These are phyloP conservation scores for Danaus chrysippus DNA, from an alignment of 2,888 invertebrate species.

Conservation along the genomic window DNA sequence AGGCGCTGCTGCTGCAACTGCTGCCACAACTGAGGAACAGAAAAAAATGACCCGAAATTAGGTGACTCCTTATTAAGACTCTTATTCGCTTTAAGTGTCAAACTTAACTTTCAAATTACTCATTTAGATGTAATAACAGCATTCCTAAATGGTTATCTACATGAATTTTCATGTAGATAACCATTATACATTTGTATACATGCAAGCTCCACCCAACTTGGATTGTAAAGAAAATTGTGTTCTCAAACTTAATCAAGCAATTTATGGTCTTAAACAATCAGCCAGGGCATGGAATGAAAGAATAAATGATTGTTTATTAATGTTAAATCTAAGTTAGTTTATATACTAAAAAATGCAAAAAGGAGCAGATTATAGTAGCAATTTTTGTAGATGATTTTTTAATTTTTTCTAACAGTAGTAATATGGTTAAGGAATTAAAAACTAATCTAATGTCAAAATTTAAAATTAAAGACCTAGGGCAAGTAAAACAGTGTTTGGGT, in stretches of 20 bases:
- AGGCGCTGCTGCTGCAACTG: conserved; percentile 75
- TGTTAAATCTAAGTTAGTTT: too few species aligned
- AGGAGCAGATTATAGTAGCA: neutral
- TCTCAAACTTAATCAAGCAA: too few species aligned
- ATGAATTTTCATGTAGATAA: too few species aligned
- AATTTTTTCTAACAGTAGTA: neutral
- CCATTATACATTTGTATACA: too few species aligned
- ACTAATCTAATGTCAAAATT: conserved; percentile 1
- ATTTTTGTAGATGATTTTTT: conserved; percentile 14
- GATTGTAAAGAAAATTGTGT: too few species aligned
- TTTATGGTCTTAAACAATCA: too few species aligned
- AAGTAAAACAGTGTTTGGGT: conserved; percentile 5
- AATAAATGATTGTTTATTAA: too few species aligned
- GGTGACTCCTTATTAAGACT: neutral
- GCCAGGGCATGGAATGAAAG: too few species aligned
- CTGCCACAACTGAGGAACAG: conserved; percentile 81
- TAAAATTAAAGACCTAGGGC: conserved; percentile 15
- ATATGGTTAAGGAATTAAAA: neutral
- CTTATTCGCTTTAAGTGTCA: conserved; percentile 14
- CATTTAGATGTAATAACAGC: conserved; percentile 16
- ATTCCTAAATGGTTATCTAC: conserved; percentile 14
- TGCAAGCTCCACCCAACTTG: conserved; percentile 4
- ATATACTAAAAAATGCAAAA: neutral
- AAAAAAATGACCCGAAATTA: too few species aligned
- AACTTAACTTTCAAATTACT: conserved; percentile 8